Conservation (phyloP, 2,888 invertebrate genomes). For the Thyatira batis region DNA sequence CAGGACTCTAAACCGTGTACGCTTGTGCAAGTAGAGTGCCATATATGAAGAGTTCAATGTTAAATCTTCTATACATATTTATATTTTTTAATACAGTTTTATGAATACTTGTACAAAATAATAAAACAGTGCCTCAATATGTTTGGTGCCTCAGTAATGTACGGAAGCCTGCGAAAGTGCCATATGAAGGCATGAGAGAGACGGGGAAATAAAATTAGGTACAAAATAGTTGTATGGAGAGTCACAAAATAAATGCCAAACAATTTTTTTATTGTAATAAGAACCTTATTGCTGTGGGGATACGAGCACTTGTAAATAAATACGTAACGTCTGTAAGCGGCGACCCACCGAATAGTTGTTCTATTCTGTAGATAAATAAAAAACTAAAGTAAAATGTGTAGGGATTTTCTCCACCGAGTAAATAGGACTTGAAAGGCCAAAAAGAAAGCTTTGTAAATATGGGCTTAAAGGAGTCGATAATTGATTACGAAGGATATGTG, state of each 20-base stretch:
- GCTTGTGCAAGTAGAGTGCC: conserved; percentile 70
- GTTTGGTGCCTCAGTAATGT: conserved; percentile 57
- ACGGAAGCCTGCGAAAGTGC: conserved; percentile 52
- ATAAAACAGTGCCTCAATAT: conserved; percentile 60
- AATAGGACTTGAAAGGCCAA: conserved; percentile 71
- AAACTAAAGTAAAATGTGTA: conserved; percentile 32
- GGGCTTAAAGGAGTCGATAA: conserved; percentile 39
- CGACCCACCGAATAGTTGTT: conserved; percentile 72
- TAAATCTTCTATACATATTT: conserved; percentile 20
- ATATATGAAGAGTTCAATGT: conserved; percentile 60
- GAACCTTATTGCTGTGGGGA: conserved; percentile 46
- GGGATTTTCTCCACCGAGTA: conserved; percentile 68
- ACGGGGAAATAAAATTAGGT: conserved; percentile 49
- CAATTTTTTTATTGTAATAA: conserved; percentile 61
- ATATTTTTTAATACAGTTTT: conserved; percentile 29
- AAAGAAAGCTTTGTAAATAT: conserved; percentile 74
- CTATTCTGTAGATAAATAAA: conserved; percentile 50
- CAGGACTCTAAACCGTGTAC: conserved; percentile 55
- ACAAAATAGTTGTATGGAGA: conserved; percentile 72
- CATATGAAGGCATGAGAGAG: conserved; percentile 55
- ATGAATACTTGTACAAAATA: conserved; percentile 21
- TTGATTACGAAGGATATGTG: conserved; percentile 18
- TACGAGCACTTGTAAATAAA: conserved; percentile 65
- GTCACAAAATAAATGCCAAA: conserved; percentile 82
- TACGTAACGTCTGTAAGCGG: conserved; percentile 60